A percentile compares a stretch with the other conserved stretches of the same genome.
Evolutionary conservation across 2,888 invertebrate species (phyloP).

Genomic region (Junonia oenone): DNA sequence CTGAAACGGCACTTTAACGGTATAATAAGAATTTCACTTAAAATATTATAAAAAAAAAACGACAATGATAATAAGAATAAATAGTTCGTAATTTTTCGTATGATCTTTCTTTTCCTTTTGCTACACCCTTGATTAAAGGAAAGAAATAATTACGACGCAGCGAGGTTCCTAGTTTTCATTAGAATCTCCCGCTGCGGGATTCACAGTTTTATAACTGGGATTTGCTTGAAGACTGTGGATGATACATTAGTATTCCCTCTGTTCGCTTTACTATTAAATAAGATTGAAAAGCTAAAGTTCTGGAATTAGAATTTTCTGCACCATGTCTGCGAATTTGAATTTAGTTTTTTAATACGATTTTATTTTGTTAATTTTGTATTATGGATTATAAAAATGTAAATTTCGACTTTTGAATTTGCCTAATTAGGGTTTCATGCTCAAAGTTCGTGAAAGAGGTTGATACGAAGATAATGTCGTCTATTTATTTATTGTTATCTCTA

Average conservation of each 20-base stretch:
- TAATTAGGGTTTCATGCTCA: no score
- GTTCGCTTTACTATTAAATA: not conserved
- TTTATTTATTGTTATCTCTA: no score
- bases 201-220: constrained; percentile 10
- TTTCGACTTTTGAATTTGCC: no score
- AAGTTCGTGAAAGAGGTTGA: no score
- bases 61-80: no score
- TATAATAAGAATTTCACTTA: no score
- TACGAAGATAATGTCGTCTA: no score
- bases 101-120: not conserved
- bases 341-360: not conserved
- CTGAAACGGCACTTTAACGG: no score
- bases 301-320: not conserved
- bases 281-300: not conserved
- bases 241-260: not conserved
- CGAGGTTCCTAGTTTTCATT: constrained; percentile 17
- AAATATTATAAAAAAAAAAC: no score
- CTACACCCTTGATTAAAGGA: constrained; percentile 2
- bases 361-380: no score
- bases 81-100: no score
- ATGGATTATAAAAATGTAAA: no score
- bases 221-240: not conserved
- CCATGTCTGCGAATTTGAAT: not conserved
- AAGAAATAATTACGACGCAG: constrained; percentile 17
- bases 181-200: constrained; percentile 15